Conservation (phyloP, 2,888 invertebrate genomes). For the Bugula neritina region DNA sequence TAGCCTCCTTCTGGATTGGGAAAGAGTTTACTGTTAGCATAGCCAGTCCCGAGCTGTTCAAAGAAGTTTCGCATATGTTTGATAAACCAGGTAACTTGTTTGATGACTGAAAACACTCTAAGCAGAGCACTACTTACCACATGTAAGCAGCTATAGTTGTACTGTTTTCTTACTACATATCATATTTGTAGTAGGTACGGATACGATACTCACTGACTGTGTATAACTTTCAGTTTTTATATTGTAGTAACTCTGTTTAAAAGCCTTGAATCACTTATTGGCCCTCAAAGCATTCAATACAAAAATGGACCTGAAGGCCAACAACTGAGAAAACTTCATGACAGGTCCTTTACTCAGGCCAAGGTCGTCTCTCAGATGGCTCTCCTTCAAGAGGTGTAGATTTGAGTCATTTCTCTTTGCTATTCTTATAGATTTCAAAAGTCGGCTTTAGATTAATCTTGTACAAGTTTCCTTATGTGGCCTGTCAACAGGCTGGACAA, state of each 20-base stretch:
- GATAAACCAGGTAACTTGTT: slow-evolving; percentile 46
- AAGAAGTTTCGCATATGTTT: slow-evolving; percentile 47
- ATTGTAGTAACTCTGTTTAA: slow-evolving; percentile 41
- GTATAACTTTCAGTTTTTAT: neutral
- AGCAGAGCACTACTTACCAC: no score
- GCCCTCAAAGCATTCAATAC: neutral
- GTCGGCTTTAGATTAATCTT: no score
- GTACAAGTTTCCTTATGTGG: no score
- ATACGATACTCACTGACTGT: neutral
- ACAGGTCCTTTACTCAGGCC: neutral
- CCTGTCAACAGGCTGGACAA: no score
- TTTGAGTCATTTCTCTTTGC: no score
- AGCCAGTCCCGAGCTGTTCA: slow-evolving; percentile 49
- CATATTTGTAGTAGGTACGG: no score
- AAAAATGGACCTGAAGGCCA: neutral
- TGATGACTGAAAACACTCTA: no score
- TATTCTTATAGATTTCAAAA: no score
- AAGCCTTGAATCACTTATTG: slow-evolving; percentile 26
- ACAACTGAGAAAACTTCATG: slow-evolving; percentile 1
- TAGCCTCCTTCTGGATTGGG: slow-evolving; percentile 53
- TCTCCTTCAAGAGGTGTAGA: slow-evolving; percentile 17
- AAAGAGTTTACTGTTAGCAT: slow-evolving; percentile 48
- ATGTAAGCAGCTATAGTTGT: no score
- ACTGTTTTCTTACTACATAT: no score
- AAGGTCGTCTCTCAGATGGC: neutral